Evolutionary conservation across 2,888 invertebrate species (phyloP), one percentile per base, ranked within the genome.

Genomic region (Sthenelais limicola): DNA sequence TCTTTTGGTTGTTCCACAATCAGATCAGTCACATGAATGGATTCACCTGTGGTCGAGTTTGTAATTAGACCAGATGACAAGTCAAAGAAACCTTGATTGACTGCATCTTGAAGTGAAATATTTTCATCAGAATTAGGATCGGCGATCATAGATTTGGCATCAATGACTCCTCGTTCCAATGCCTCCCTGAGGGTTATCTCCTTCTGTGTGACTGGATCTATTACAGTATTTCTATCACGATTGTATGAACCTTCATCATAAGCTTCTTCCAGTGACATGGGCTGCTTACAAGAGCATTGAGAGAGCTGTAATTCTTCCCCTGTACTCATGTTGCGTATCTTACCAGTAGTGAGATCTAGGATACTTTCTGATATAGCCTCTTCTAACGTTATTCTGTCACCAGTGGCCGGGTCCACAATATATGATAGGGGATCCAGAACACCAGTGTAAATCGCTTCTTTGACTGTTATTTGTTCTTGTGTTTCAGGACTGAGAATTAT

Each of bases 71-170:
- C 90, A 43, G 88, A 88, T 51, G 83, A 78, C 3, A 85, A 80
- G 81, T 90, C 86, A 80, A 88, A 82, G 69, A 88, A 80, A 47
- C 84, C 84, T 68, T 86, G 56, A 24, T 82, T 75, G n/a, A 85
- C 74, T 54, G 97, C 97, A 87, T 95, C 92, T 82, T 91, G 90
- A 77, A 97, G 90, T n/a, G 96, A 94, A 69, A 97, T 89, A 89
- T 95, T 93, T 52, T 90, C 90, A 82, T 94, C 94, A 69, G 91
- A 91, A 85, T 91, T 91, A 72, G 94, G 92, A 89, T 97, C 94
- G 77, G 97, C 91, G 49, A 80, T 77, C 35, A 83, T 83, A 33
- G 82, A 82, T 26, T 78, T 74, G 28, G 81, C 75, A 77, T 87
- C 82, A 33, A 87, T 92, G 73, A 95, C 91, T 7, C 94, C 80